Evolutionary conservation across 2,888 invertebrate species (phyloP).

Genomic region (Schizotus pectinicornis): DNA sequence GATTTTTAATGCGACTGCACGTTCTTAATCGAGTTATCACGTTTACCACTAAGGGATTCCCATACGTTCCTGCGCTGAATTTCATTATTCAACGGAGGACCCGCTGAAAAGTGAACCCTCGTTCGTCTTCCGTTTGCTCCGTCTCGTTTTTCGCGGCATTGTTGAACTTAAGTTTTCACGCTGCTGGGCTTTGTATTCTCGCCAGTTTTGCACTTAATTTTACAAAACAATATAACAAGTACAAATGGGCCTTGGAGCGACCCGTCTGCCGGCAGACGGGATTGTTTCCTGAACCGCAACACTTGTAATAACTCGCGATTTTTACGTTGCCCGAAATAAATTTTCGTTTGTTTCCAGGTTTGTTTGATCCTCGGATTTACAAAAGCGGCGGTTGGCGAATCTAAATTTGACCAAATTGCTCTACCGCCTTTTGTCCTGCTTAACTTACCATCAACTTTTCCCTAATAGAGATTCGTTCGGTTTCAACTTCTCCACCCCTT

Average conservation of each 20-base stretch:
- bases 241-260: constrained; percentile 14
- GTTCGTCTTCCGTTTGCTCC: constrained; percentile 16
- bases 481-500: no score
- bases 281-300: constrained; percentile 1
- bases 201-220: constrained; percentile 15
- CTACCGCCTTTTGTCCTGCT: no score
- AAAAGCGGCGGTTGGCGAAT: no score
- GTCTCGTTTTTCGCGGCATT: constrained; percentile 9
- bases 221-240: constrained; percentile 18
- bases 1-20: constrained; percentile 15
- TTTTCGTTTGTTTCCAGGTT: no score
- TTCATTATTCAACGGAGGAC: constrained; percentile 17
- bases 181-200: constrained; percentile 10
- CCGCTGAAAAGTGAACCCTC: constrained; percentile 20
- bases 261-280: constrained; percentile 2
- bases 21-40: constrained; percentile 17
- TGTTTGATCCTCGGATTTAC: no score
- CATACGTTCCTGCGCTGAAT: constrained; percentile 5
- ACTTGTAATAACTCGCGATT: no score
- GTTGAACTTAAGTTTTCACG: constrained; percentile 19
- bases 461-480: no score
- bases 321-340: no score
- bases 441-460: no score
- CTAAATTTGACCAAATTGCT: no score
- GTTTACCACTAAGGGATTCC: not conserved